A percentile compares a stretch with the other conserved stretches of the same genome.
phyloP scores from a whole-genome alignment of 2,113 vertebrate species.

The Hassar affinis region DNA sequence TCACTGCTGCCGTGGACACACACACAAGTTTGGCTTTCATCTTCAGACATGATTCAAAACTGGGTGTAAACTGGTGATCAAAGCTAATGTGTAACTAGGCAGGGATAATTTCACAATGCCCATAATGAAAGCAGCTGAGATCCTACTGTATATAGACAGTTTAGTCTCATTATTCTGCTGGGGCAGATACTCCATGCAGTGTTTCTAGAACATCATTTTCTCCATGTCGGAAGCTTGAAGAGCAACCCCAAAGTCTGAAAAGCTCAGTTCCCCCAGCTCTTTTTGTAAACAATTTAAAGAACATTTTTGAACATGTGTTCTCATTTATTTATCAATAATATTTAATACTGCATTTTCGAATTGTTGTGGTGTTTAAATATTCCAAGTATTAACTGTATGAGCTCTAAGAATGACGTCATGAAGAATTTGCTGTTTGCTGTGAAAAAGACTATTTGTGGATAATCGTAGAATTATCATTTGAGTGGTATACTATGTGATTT shows the following conservation, averaged over 20 bases:
- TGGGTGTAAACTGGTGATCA: slow-evolving; percentile 69
- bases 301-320: background rate
- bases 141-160: slow-evolving; percentile 56
- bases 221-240: slow-evolving; percentile 46
- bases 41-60: slow-evolving; percentile 67
- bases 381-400: background rate
- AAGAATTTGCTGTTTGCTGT: background rate
- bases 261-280: slow-evolving; percentile 32
- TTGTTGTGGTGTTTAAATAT: background rate
- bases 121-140: slow-evolving; percentile 59
- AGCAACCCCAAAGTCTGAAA: slow-evolving; percentile 54
- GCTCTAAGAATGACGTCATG: background rate
- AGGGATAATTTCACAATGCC: slow-evolving; percentile 65
- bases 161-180: slow-evolving; percentile 57
- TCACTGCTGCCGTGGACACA: slow-evolving; percentile 62
- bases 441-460: background rate
- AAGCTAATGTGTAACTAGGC: slow-evolving; percentile 68
- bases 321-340: slow-evolving; percentile 7
- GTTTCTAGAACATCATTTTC: slow-evolving; percentile 60
- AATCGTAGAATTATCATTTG: background rate
- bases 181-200: slow-evolving; percentile 57
- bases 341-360: background rate
- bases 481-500: background rate
- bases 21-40: slow-evolving; percentile 72
- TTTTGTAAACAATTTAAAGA: background rate